Evolutionary conservation across 2,797 vertebrate species (phyloP).

Genomic region (Falco naumanni): DNA sequence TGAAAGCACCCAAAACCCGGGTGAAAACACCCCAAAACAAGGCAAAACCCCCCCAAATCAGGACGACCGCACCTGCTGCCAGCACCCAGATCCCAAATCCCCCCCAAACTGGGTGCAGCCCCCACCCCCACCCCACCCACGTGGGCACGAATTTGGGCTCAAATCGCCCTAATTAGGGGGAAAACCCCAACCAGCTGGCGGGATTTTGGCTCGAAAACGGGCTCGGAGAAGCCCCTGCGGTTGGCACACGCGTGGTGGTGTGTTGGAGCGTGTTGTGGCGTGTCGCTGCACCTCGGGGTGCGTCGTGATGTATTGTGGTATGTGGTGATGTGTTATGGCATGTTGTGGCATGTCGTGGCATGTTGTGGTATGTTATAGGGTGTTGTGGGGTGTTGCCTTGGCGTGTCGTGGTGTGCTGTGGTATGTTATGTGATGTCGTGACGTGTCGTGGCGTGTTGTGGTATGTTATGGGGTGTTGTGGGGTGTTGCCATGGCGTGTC

Average conservation of each 20-base stretch:
- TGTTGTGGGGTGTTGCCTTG: no score
- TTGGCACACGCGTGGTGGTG: not conserved
- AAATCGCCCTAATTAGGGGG: not conserved
- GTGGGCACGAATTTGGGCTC: not conserved
- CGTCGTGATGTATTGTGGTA: rapidly evolving
- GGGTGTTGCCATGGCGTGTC: no score
- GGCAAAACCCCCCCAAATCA: not conserved
- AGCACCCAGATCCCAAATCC: not conserved
- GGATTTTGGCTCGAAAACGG: not conserved
- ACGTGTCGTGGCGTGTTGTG: no score
- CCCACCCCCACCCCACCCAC: rapidly evolving
- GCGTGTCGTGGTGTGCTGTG: no score
- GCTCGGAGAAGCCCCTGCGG: not conserved
- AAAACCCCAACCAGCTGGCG: not conserved
- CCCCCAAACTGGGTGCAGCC: not conserved
- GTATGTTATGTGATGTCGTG: no score
- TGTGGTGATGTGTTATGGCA: no score
- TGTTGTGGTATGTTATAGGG: rapidly evolving
- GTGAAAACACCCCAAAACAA: not conserved
- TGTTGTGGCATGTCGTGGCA: no score
- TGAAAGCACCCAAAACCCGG: rapidly evolving
- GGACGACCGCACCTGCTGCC: not conserved
- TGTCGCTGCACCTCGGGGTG: rapidly evolving
- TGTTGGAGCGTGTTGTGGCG: not conserved
- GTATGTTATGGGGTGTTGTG: rapidly evolving